Evolutionary conservation across 2,888 invertebrate genomes (phyloP), one percentile per base, ranked within the genome.

Genomic region (Ophion ventricosus): DNA sequence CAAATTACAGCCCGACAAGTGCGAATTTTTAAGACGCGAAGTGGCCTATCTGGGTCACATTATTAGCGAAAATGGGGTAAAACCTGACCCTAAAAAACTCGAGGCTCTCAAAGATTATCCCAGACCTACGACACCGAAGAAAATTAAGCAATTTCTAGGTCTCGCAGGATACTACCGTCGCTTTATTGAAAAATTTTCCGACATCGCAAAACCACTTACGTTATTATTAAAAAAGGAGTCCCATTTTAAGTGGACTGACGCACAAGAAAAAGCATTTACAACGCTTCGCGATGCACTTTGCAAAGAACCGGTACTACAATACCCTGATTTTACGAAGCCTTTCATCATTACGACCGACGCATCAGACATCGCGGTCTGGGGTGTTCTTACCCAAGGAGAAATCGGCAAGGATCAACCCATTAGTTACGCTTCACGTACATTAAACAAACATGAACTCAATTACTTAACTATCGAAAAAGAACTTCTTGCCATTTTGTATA

Each of bases 311-410:
- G 87, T 93, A 7, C 79, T 93, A 25, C 87, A 90, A 80, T 93
- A 91, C 49, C 91, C 91, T 4, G 90, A 92, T 72, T 93, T 93
- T 91, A 2, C n/a, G n/a, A n/a, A n/a, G n/a, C n/a, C n/a, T n/a
- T n/a, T n/a, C n/a, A n/a, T n/a, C n/a, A n/a, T n/a, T n/a, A n/a
- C n/a, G n/a, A n/a, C n/a, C n/a, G 91, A 92, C 75, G 91, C 91
- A 0, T 88, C 88, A n/a, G 82, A 90, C 43, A 85, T 66, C 35
- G 91, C 91, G 1, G 75, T 91, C 1, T 91, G 90, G 0, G 88
- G 85, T 2, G 89, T 92, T 0, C 67, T 91, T n/a, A 84, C 85
- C 1, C 91, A 92, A 85, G 88, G 87, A 29, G 2, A 88, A 67
- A 73, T 90, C 73, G 88, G 90, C 78, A 74, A 85, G 20, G 84